Base-by-base conservation (phyloP, 2,113 vertebrate genomes). In the Empidonax traillii region DNA sequence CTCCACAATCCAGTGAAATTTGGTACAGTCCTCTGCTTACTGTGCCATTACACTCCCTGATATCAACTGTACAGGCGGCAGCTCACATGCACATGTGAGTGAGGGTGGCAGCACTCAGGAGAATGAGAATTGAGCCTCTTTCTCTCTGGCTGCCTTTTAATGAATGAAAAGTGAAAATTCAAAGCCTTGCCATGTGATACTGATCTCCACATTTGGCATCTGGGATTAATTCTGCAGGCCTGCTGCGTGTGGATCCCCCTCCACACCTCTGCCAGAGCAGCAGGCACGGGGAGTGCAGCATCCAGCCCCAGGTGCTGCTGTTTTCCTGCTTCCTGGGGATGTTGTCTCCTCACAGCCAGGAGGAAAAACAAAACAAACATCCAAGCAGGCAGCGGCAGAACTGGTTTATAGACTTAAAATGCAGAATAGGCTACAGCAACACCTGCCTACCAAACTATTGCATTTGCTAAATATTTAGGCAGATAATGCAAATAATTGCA, bases 401-500 rank as follows among this genome's bases (percentile, higher is more conserved):
- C 7, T 88, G 72, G n/a, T 8, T 83, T 88, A 56, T 3, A 44
- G 27, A 81, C 31, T 84, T 90, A 84, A 68, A 78, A 88, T 90
- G 72, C 10, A 6, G 28, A 81, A 47, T 9, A 80, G 79, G 49
- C 74, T 52, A 62, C 25, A 41, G 68, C 61, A 96, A 55, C 9
- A 28, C 31, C 41, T 75, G 49, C 53, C 77, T 89, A 55, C 35
- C 35, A 49, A 72, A 87, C 66, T 68, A 61, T 25, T 49, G 77
- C 62, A 56, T 88, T 94, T 93, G 62, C 63, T 91, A 95, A 88
- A 96, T 93, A 81, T 80, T 96, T 94, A 59, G 72, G 85, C 53
- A 91, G 89, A 81, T 61, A 79, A 66, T 85, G 81, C 65, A 78
- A 89, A 88, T 80, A 93, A 93, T 52, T 83, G 69, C 76, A 78